A percentile compares a stretch with the other conserved stretches of the same genome.
Conservation (phyloP, 2,888 invertebrate species). For the Aphidoletes aphidimyza region DNA sequence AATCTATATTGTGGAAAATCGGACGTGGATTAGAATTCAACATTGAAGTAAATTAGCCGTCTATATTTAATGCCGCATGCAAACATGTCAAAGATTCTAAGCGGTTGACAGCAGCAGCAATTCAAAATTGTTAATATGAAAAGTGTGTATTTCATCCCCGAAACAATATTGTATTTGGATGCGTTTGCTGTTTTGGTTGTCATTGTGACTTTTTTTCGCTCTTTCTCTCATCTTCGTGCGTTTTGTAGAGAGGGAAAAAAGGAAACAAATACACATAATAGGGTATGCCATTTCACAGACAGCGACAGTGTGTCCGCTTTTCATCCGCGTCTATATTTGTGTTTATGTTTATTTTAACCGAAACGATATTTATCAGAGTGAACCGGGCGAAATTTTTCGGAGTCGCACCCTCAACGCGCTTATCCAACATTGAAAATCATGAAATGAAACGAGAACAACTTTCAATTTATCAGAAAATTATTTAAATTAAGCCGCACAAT, state of each 20-base stretch:
- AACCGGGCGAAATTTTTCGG: neutral
- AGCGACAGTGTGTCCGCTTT: too few relatives aligned
- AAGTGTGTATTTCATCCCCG: slow-evolving; percentile 13
- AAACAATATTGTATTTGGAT: neutral
- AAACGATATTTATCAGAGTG: neutral
- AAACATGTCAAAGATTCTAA: neutral
- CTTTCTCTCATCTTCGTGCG: too few relatives aligned
- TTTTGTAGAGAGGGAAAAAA: too few relatives aligned
- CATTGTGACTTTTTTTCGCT: neutral
- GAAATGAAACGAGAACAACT: slow-evolving; percentile 46
- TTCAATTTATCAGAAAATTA: slow-evolving; percentile 49
- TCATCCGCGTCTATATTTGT: neutral
- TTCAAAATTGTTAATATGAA: slow-evolving; percentile 1
- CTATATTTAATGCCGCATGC: neutral
- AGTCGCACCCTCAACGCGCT: neutral
- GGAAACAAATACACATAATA: too few relatives aligned
- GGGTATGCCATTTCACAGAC: neutral
- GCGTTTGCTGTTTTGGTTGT: neutral
- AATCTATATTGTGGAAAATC: too few relatives aligned
- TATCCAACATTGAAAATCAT: neutral
- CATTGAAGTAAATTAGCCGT: neutral
- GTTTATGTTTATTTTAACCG: neutral
- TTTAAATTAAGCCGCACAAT: slow-evolving; percentile 40
- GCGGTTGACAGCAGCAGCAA: neutral
- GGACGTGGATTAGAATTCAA: neutral